A percentile compares a stretch with the other conserved stretches of the same genome.
phyloP scores from a whole-genome alignment of 1,140 invertebrate genomes.

The Hyphantria cunea region DNA sequence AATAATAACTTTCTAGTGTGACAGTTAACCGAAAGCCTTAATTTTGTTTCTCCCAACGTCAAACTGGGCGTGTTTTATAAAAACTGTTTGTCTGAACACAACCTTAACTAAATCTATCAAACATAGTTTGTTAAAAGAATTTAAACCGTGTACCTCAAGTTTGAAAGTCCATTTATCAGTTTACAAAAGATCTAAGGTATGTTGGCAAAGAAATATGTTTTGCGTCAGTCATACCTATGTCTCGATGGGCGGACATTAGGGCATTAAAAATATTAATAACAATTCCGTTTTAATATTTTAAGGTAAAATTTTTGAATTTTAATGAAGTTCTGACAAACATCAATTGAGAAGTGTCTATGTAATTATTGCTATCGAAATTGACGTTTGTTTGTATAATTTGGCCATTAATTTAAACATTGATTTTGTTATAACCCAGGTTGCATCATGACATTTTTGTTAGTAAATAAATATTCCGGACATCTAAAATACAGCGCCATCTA shows the following conservation, averaged over 20 bases:
- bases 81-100: conserved; percentile 23
- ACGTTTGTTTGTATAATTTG: conserved; percentile 15
- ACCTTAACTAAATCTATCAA: conserved; percentile 9
- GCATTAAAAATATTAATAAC: conserved; percentile 30
- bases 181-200: not conserved
- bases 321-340: conserved; percentile 18
- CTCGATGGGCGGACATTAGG: conserved; percentile 26
- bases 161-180: not conserved
- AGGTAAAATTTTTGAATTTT: conserved; percentile 28
- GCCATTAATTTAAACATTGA: conserved; percentile 14
- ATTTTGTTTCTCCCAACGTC: conserved; percentile 46
- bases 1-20: conserved; percentile 55
- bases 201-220: conserved; percentile 13
- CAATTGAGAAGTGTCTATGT: conserved; percentile 7
- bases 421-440: conserved; percentile 3
- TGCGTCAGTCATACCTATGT: conserved; percentile 18
- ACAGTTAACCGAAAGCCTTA: conserved; percentile 57
- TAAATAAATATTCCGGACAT: too few relatives aligned
- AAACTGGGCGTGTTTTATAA: conserved; percentile 42
- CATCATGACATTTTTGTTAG: not conserved
- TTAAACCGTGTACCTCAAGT: conserved; percentile 10
- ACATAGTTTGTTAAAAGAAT: conserved; percentile 1
- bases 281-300: conserved; percentile 26
- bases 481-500: too few relatives aligned
- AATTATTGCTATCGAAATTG: conserved; percentile 18